phyloP scores from a whole-genome alignment of 2,797 vertebrate species.

The Bovichtus variegatus region DNA sequence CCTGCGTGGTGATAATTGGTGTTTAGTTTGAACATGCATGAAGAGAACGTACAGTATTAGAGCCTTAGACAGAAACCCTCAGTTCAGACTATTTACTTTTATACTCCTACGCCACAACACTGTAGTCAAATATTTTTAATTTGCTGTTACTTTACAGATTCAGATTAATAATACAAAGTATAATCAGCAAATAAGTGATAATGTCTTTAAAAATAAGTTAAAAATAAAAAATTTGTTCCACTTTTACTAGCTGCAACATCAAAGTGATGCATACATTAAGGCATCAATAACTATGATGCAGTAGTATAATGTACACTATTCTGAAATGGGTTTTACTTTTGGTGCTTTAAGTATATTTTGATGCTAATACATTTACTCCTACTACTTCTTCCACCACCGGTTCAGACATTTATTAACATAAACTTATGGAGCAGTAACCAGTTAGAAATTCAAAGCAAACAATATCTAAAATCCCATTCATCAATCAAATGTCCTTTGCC shows the following conservation, averaged over 20 bases:
- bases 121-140: neutral
- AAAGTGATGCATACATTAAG: neutral
- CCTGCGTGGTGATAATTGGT: slow-evolving; percentile 39
- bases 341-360: neutral
- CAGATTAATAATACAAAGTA: neutral
- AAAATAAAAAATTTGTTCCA: no score
- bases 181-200: neutral
- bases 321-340: no score
- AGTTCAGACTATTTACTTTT: neutral
- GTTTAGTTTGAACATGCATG: slow-evolving; percentile 41
- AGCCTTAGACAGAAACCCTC: neutral
- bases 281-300: no score
- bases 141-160: neutral
- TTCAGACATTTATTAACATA: neutral
- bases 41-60: slow-evolving; percentile 14
- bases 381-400: neutral
- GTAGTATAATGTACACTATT: no score
- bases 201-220: neutral
- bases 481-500: neutral
- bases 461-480: neutral
- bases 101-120: neutral
- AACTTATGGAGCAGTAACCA: neutral
- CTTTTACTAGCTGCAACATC: neutral
- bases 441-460: neutral
- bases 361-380: no score